Conservation (phyloP, 2,113 vertebrate genomes). For the Orcinus orca region DNA sequence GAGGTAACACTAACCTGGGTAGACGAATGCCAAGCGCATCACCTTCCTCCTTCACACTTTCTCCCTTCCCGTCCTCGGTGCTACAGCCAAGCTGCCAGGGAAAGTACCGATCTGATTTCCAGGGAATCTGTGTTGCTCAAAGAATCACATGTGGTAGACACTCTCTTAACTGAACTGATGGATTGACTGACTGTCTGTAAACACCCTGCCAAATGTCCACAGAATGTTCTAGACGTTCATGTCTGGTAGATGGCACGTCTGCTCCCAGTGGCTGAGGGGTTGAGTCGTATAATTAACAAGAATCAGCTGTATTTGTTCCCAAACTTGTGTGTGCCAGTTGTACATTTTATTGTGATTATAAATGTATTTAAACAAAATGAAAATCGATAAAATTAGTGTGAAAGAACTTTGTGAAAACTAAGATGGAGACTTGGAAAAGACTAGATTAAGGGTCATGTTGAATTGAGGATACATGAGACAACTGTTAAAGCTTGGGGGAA, state of each 20-base stretch:
- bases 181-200: neutral
- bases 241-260: neutral
- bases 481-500: neutral
- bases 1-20: neutral
- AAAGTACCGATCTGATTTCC: neutral
- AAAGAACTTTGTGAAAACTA: neutral
- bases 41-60: accelerated
- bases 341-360: neutral
- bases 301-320: neutral
- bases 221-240: neutral
- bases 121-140: neutral
- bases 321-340: neutral
- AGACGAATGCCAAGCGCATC: accelerated
- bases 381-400: neutral
- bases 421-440: neutral
- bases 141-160: neutral
- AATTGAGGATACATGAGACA: neutral
- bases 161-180: neutral
- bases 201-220: neutral
- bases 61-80: neutral
- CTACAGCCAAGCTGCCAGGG: neutral
- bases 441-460: neutral
- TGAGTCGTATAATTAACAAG: neutral
- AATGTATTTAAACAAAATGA: neutral
- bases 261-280: too few relatives aligned